Conservation (phyloP, 2,113 vertebrate genomes). For the Xiphorhynchus elegans region DNA sequence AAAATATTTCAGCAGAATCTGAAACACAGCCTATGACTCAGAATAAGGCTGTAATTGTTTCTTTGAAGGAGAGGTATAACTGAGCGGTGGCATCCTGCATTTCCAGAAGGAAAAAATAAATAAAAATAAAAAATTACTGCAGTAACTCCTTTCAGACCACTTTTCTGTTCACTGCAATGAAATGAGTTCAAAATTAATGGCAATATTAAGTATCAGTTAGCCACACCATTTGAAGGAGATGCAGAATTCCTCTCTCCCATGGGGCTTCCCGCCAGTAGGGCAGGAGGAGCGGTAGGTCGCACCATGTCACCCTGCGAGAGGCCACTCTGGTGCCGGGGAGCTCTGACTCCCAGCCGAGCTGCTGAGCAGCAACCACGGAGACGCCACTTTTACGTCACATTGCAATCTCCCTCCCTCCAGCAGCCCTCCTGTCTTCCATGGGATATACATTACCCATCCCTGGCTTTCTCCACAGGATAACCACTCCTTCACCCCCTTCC, state of each 20-base stretch:
- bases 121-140: background rate
- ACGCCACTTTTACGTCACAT: fast-evolving
- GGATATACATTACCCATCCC: background rate
- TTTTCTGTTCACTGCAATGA: background rate
- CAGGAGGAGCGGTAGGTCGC: background rate
- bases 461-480: fast-evolving
- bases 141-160: background rate
- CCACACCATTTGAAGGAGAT: background rate
- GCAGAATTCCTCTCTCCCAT: fast-evolving
- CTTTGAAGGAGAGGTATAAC: background rate
- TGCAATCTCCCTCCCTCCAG: background rate
- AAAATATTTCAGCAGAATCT: background rate
- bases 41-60: background rate
- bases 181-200: background rate
- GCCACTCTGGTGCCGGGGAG: background rate
- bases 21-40: background rate
- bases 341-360: background rate
- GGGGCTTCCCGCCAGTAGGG: background rate
- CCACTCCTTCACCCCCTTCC: background rate
- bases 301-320: background rate
- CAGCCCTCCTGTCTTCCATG: background rate
- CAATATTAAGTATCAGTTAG: background rate
- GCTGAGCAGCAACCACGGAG: background rate
- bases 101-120: background rate
- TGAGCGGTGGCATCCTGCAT: background rate